Base-by-base conservation (phyloP, 2,888 invertebrate species). In the Drosophila limbata region DNA sequence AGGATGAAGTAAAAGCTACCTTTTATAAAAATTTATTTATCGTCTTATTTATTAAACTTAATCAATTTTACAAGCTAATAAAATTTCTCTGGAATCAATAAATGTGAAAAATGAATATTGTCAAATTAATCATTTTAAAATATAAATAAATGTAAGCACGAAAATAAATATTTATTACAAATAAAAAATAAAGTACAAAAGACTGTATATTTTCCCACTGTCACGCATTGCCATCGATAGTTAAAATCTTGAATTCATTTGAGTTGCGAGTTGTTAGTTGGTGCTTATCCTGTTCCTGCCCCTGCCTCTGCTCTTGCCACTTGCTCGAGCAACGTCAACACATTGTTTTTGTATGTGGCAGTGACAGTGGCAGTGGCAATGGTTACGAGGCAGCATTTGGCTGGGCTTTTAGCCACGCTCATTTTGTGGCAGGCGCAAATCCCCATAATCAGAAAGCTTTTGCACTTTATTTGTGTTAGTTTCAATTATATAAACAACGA, bases 391-490 rank as follows among this genome's bases (percentile, higher is more conserved):
- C 50, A 31, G 50, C 59, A 47, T 59, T 76, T 59, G 65, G 65
- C 48, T 56, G 77, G 73, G 77, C 73, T 71, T 74, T 74, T 77
- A 77, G 81, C 69, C 68, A 51, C 59, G 81, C 83, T 80, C 79
- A 72, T 83, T 81, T 76, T 81, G 88, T 69, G 87, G 88, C 79
- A 70, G 87, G 72, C 81, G 81, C 79, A 88, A 88, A 84, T 74
- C 81, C 86, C 74, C 88, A 88, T 83, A 86, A 85, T 88, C 89
- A 79, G 84, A 88, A 88, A 81, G 85, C 87, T 88, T 81, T 88
- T 83, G 88, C 89, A 82, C 82, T 85, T 86, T 85, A 87, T 86
- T 85, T 88, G 85, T 76, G 84, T 85, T 88, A 85, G 89, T 85
- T 85, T 88, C 89, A 87, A 90, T 84, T 84, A 85, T 79, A 85